Conservation (phyloP, 2,888 invertebrate genomes). For the Raillietiella orientalis region DNA sequence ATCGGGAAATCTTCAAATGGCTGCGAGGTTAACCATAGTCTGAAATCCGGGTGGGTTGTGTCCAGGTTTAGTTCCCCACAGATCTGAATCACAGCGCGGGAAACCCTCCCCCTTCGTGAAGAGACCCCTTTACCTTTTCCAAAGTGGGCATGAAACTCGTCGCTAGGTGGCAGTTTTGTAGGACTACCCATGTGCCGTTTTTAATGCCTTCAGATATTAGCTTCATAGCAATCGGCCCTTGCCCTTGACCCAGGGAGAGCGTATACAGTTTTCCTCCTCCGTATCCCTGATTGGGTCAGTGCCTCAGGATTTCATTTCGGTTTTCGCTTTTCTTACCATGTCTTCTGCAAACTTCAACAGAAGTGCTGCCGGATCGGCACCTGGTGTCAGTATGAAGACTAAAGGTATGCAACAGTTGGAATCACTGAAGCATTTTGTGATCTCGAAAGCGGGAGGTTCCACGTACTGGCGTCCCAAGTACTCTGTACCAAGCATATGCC, state of each 20-base stretch:
- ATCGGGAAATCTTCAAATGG: slow-evolving; percentile 16
- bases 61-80: slow-evolving; percentile 33
- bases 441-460: slow-evolving; percentile 16
- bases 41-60: slow-evolving; percentile 13
- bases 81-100: too few relatives aligned
- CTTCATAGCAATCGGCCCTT: slow-evolving; percentile 27
- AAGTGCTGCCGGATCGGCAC: slow-evolving; percentile 17
- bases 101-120: slow-evolving; percentile 20
- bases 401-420: slow-evolving; percentile 15
- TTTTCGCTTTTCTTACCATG: slow-evolving; percentile 12
- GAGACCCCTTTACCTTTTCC: slow-evolving; percentile 27
- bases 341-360: slow-evolving; percentile 15
- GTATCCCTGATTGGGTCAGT: slow-evolving; percentile 13
- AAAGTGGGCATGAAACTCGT: slow-evolving; percentile 13
- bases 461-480: slow-evolving; percentile 14
- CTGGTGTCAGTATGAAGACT: slow-evolving; percentile 16
- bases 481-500: slow-evolving; percentile 27
- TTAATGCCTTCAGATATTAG: slow-evolving; percentile 5
- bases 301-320: too few relatives aligned
- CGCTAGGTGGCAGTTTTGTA: slow-evolving; percentile 15
- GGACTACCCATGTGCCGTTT: slow-evolving; percentile 14
- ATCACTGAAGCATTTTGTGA: slow-evolving; percentile 15
- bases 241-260: slow-evolving; percentile 71
- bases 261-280: slow-evolving; percentile 19
- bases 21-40: slow-evolving; percentile 17